These are phyloP conservation scores for Tachina grossa DNA, from an alignment of 2,888 invertebrate genomes.

Conservation along the genomic window DNA sequence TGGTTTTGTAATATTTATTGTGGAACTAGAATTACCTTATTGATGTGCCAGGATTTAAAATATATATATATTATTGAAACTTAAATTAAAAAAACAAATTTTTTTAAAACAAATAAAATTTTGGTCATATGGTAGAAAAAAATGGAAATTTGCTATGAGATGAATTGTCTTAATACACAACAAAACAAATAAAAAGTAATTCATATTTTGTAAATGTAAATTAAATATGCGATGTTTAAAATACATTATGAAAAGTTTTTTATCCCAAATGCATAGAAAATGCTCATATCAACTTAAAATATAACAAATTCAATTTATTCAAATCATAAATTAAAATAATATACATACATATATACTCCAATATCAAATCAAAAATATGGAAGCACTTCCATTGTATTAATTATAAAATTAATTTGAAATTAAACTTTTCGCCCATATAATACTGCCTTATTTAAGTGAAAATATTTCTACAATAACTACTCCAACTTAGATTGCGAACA, in stretches of 20 bases:
- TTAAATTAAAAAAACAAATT: no score
- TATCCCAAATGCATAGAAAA: not conserved
- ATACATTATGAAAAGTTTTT: not conserved
- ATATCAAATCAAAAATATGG: not conserved
- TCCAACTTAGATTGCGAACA: slow-evolving; percentile 33
- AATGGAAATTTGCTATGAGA: no score
- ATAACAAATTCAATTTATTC: not conserved
- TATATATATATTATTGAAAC: no score
- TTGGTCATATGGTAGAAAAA: not conserved
- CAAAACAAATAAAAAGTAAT: no score
- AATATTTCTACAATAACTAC: slow-evolving; percentile 36
- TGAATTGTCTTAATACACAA: no score
- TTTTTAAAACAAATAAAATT: no score
- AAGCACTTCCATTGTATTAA: not conserved
- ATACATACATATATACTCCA: no score
- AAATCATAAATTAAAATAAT: not conserved
- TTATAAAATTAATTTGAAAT: slow-evolving; percentile 45
- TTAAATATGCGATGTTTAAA: not conserved
- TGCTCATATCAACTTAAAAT: not conserved
- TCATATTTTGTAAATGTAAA: not conserved
- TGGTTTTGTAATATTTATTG: no score
- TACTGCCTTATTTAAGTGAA: slow-evolving; percentile 25
- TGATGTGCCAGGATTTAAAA: no score
- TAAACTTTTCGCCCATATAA: slow-evolving; percentile 27
- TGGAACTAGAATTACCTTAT: no score